phyloP scores from a whole-genome alignment of 2,797 vertebrate species.

The Hippoglossus hippoglossus region DNA sequence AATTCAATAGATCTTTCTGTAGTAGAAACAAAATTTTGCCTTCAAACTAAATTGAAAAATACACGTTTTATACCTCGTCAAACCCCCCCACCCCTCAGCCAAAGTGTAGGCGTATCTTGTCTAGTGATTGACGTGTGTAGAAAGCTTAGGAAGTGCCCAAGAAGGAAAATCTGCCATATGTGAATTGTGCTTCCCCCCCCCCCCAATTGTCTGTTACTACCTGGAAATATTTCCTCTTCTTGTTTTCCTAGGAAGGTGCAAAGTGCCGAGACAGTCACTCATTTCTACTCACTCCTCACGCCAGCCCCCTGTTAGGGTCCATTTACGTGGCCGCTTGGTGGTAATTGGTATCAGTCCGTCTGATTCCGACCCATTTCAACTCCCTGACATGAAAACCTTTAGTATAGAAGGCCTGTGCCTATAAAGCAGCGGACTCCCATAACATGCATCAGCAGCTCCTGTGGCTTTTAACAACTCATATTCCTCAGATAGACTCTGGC shows the following conservation, averaged over 20 bases:
- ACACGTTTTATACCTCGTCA: slow-evolving; percentile 1
- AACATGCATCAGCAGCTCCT: slow-evolving; percentile 62
- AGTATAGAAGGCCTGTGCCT: slow-evolving; percentile 30
- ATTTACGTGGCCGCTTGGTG: slow-evolving; percentile 8
- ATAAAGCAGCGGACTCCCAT: slow-evolving; percentile 55
- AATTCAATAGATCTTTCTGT: slow-evolving; percentile 6
- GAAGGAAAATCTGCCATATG: slow-evolving; percentile 70
- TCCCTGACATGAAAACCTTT: slow-evolving; percentile 21
- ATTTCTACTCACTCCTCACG: slow-evolving; percentile 33
- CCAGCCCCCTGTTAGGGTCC: slow-evolving; percentile 36
- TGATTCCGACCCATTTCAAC: slow-evolving; percentile 20
- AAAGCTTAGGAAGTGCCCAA: slow-evolving; percentile 65
- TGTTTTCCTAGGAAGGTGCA: slow-evolving; percentile 1
- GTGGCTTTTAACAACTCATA: slow-evolving; percentile 55
- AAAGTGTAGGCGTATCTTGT: slow-evolving; percentile 26
- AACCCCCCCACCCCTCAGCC: background rate
- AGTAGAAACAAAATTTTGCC: slow-evolving; percentile 33
- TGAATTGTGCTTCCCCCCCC: slow-evolving; percentile 33
- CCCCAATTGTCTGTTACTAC: slow-evolving; percentile 49
- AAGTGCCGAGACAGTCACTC: slow-evolving; percentile 43
- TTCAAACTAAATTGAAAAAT: slow-evolving; percentile 37
- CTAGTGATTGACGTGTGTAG: slow-evolving; percentile 19
- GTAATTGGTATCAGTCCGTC: slow-evolving; percentile 33
- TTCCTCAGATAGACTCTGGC: slow-evolving; percentile 52
- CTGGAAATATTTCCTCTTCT: slow-evolving; percentile 30